Conservation (phyloP, 2,888 invertebrate genomes). For the Amblyteles armatorius region DNA sequence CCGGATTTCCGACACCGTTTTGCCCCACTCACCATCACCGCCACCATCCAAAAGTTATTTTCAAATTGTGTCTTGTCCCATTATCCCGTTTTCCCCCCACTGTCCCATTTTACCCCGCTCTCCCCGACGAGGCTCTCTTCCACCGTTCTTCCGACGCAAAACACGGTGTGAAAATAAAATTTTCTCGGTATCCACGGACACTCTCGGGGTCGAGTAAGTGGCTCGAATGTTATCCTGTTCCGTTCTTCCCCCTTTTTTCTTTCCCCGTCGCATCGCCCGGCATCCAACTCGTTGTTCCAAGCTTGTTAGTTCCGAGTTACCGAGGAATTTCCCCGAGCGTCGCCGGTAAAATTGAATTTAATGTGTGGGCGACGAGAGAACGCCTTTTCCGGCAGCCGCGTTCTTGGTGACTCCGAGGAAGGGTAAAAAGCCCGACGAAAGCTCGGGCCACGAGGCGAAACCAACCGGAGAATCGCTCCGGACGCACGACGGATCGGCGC, state of each 20-base stretch:
- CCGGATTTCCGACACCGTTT: no score
- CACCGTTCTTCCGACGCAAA: not conserved
- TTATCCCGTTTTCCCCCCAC: no score
- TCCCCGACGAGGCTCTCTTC: not conserved
- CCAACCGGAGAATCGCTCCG: slow-evolving; percentile 12
- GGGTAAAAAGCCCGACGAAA: not conserved
- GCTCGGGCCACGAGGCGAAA: not conserved
- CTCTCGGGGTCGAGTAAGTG: not conserved
- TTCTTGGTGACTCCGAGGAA: not conserved
- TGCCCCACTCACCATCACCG: no score
- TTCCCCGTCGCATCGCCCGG: slow-evolving; percentile 1
- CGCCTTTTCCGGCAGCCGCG: slow-evolving; percentile 11
- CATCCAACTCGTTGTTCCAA: slow-evolving; percentile 3
- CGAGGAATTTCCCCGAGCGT: slow-evolving; percentile 28
- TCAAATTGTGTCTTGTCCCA: no score
- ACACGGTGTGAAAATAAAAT: slow-evolving; percentile 26
- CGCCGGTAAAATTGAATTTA: slow-evolving; percentile 51
- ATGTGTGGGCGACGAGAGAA: slow-evolving; percentile 9
- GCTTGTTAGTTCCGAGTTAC: slow-evolving; percentile 62
- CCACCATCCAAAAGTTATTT: no score
- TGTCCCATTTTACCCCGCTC: no score
- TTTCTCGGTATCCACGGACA: not conserved
- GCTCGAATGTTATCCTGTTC: slow-evolving; percentile 19
- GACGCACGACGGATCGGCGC: slow-evolving; percentile 22
- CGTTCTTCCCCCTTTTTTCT: not conserved